Evolutionary conservation across 1,140 invertebrate genomes (phyloP).

Genomic region (Pararge aegeria): DNA sequence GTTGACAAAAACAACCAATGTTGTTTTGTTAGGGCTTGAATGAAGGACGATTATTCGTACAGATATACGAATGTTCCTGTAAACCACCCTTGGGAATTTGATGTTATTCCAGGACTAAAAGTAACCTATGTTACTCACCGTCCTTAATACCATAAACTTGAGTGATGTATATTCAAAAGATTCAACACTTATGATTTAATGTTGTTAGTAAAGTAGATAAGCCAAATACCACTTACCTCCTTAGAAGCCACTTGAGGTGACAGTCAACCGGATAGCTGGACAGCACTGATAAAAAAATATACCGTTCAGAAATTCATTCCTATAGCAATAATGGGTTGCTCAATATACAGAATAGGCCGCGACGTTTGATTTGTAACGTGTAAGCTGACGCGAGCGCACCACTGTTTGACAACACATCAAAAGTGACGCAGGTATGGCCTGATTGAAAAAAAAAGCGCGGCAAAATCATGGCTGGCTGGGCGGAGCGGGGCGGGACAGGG

Average conservation of each 20-base stretch:
- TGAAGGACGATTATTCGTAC: no score
- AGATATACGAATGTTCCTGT: no score
- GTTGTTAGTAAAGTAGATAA: no score
- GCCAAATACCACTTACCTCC: not conserved
- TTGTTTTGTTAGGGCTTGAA: no score
- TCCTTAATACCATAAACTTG: no score
- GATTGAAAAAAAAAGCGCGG: constrained; percentile 73
- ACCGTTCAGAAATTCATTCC: constrained; percentile 3
- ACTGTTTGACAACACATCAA: constrained; percentile 73
- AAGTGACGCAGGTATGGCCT: constrained; percentile 55
- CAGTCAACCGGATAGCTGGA: not conserved
- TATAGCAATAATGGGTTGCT: constrained; percentile 9
- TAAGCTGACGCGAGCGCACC: constrained; percentile 49
- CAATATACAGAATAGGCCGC: constrained; percentile 12
- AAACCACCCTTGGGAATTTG: no score
- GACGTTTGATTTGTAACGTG: constrained; percentile 21
- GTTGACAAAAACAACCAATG: no score
- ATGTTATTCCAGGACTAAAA: no score
- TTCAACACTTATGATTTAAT: no score
- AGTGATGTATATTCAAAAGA: no score
- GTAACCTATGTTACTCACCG: no score
- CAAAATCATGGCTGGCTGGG: constrained; percentile 69
- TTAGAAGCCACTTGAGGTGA: not conserved
- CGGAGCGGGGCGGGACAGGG: constrained; percentile 67
- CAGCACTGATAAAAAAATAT: constrained; percentile 1